Conservation (phyloP, 2,797 vertebrate species). For the Hoplostethus atlanticus region DNA sequence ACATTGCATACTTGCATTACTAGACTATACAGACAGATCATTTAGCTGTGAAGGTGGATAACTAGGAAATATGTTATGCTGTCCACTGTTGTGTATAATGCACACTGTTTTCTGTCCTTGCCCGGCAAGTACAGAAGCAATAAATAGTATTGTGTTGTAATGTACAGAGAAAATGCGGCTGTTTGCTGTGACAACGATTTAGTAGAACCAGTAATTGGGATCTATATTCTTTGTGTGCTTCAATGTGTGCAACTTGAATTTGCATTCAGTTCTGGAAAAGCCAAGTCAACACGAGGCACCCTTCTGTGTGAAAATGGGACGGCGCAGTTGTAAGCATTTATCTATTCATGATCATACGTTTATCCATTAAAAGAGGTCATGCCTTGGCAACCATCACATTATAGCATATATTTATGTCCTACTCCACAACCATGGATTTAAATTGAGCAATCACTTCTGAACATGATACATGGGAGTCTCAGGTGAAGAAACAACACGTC, state of each 20-base stretch:
- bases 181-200: neutral
- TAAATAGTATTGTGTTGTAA: neutral
- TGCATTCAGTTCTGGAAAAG: conserved; percentile 33
- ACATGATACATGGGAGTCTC: conserved; percentile 45
- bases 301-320: neutral
- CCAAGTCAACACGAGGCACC: conserved; percentile 12
- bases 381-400: conserved; percentile 36
- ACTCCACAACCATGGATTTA: conserved; percentile 27
- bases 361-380: conserved; percentile 36
- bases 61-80: neutral
- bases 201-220: neutral
- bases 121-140: neutral
- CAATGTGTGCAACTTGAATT: conserved; percentile 2
- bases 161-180: neutral
- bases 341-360: conserved; percentile 27
- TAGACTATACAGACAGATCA: no score
- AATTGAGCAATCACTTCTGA: conserved; percentile 48
- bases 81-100: neutral
- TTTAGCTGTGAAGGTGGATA: no score
- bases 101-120: neutral
- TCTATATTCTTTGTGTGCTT: conserved; percentile 25
- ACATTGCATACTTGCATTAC: no score
- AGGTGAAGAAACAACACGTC: conserved; percentile 46
- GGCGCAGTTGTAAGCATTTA: conserved; percentile 31
- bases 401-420: conserved; percentile 30